Base-by-base conservation (phyloP, 2,113 vertebrate genomes). In the Ceyx melanurus region DNA sequence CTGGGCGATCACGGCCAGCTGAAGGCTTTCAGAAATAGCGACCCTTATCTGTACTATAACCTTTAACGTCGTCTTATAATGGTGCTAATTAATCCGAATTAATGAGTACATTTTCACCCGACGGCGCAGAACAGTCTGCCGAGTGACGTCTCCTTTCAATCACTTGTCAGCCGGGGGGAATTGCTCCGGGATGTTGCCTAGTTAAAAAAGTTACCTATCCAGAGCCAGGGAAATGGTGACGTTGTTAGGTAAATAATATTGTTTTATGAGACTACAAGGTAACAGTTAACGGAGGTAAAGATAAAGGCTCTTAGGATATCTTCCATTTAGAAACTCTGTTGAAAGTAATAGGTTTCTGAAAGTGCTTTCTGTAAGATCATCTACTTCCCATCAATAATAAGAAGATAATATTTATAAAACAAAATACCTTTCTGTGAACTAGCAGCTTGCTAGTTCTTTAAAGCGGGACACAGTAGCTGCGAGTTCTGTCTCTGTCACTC, bases 171-270 rank as follows among this genome's bases (percentile, higher is more conserved):
- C 9, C 2, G 10, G 6, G 26, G 54, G 26, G 35, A 37, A n/a
- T 13, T 19, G 18, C n/a, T 18, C 4, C 1, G 4, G 19, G n/a
- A 18, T 8, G 25, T 8, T 1, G 1, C 13, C 43, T 43, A 23
- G 10, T 2, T 35, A 58, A 82, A 9, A 56, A 40, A 29, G 5
- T 25, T 54, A 45, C 56, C 37, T 2, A 13, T 3, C 4, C 35
- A 43, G 21, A 83, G 11, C 14, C 2, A 2, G 42, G 28, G 15
- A 66, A 88, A 45, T 2, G 0, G 33, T 20, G 45, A 20, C 19
- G 13, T 29, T 33, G 65, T 40, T 54, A 58, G 12, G 11, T 19
- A 40, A 61, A 65, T 11, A 68, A n/a, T n/a, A 66, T 23, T 9
- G 3, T 2, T 57, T 35, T 71, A 15, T 16, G 54, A n/a, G 16